Conservation (phyloP, 2,113 vertebrate species). For the Festucalex cinctus region DNA sequence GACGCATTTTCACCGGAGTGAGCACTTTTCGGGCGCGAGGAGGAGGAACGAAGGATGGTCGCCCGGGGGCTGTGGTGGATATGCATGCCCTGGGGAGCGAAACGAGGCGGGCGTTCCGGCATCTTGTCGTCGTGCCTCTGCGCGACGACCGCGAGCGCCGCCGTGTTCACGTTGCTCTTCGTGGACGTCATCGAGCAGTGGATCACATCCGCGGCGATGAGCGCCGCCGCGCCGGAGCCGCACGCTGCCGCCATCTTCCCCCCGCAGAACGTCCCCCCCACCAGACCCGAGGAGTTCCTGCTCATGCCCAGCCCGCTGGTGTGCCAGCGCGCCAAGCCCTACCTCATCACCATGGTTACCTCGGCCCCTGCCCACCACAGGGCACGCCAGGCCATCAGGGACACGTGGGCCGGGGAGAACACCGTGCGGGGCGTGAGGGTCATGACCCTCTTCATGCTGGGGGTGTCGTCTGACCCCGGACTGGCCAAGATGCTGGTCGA, state of each 20-base stretch:
- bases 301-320: slow-evolving; percentile 68
- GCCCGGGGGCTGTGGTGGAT: slow-evolving; percentile 57
- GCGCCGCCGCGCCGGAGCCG: slow-evolving; percentile 26
- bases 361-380: slow-evolving; percentile 71
- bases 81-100: slow-evolving; percentile 59
- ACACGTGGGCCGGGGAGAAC: slow-evolving; percentile 78
- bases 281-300: slow-evolving; percentile 66
- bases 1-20: too few relatives aligned
- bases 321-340: slow-evolving; percentile 69
- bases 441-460: slow-evolving; percentile 80
- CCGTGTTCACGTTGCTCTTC: slow-evolving; percentile 61
- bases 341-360: slow-evolving; percentile 79
- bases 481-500: slow-evolving; percentile 64
- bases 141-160: neutral
- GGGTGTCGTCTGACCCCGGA: slow-evolving; percentile 56
- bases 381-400: slow-evolving; percentile 77
- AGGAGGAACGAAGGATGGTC: slow-evolving; percentile 47
- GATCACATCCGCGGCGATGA: slow-evolving; percentile 67
- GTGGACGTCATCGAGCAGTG: slow-evolving; percentile 71
- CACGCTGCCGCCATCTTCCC: slow-evolving; percentile 41
- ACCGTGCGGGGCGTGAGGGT: slow-evolving; percentile 67
- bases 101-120: slow-evolving; percentile 46
- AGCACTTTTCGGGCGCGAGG: too few relatives aligned
- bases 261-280: slow-evolving; percentile 59
- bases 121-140: slow-evolving; percentile 34